Conservation (phyloP, 2,888 invertebrate species). For the Lycia hirtaria region DNA sequence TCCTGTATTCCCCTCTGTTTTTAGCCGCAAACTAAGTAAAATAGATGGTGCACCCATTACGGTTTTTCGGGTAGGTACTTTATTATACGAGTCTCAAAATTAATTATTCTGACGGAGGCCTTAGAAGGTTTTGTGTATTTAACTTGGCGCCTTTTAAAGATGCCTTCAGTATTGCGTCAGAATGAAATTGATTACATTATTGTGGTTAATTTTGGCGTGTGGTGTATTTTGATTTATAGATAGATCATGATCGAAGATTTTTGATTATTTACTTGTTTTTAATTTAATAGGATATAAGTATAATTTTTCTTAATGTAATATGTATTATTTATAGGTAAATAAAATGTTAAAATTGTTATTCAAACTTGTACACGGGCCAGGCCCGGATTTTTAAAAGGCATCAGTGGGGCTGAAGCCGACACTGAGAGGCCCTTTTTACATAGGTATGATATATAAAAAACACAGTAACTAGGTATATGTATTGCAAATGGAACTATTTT, state of each 20-base stretch:
- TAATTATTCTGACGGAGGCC: conserved; percentile 41
- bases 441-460: too few species aligned
- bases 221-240: not conserved
- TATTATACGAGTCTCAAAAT: conserved; percentile 44
- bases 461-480: too few species aligned
- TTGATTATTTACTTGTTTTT: not conserved
- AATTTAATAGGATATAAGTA: too few species aligned
- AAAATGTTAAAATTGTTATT: too few species aligned
- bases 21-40: conserved; percentile 36
- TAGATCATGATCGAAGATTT: not conserved
- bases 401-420: too few species aligned
- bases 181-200: conserved; percentile 7
- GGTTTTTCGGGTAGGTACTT: conserved; percentile 43
- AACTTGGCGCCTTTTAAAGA: conserved; percentile 31
- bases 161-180: conserved; percentile 1
- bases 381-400: too few species aligned
- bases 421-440: too few species aligned
- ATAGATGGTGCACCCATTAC: conserved; percentile 41
- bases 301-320: too few species aligned
- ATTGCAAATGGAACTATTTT: too few species aligned
- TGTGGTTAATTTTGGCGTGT: conserved; percentile 7
- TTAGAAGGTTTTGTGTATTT: conserved; percentile 38
- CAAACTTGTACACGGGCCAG: too few species aligned
- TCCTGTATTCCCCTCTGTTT: conserved; percentile 38
- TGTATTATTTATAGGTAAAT: too few species aligned